Conservation (phyloP, 1,140 invertebrate genomes). For the Chelonus insularis region DNA sequence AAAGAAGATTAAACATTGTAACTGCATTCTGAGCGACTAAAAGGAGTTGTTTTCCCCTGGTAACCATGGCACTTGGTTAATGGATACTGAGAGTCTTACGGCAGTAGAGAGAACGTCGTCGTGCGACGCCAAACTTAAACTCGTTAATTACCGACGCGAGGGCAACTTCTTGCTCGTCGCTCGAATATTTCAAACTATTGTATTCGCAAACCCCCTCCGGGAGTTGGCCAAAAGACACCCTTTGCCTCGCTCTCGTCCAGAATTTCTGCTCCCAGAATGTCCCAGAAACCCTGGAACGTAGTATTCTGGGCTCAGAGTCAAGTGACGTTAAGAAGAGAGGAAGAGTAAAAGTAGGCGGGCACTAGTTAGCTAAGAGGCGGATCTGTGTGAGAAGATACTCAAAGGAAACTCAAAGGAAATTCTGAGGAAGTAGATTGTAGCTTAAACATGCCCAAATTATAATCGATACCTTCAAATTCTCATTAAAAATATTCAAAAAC, state of each 20-base stretch:
- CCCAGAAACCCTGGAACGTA: slow-evolving; percentile 17
- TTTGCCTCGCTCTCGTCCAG: neutral
- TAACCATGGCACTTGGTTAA: slow-evolving; percentile 58
- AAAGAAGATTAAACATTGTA: too few relatives aligned
- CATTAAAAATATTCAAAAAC: too few relatives aligned
- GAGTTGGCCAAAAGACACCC: slow-evolving; percentile 5
- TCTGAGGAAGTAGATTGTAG: too few relatives aligned
- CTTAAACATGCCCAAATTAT: too few relatives aligned
- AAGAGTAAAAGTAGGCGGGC: too few relatives aligned
- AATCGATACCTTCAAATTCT: too few relatives aligned
- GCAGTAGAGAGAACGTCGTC: slow-evolving; percentile 30
- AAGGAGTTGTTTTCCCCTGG: slow-evolving; percentile 53
- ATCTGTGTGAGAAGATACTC: too few relatives aligned
- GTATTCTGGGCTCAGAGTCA: neutral
- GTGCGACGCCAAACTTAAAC: slow-evolving; percentile 61
- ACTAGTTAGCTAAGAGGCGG: too few relatives aligned
- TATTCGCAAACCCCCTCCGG: slow-evolving; percentile 54
- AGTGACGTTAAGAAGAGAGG: slow-evolving; percentile 15
- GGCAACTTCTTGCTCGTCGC: slow-evolving; percentile 59
- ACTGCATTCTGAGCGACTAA: slow-evolving; percentile 53
- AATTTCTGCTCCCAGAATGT: slow-evolving; percentile 22
- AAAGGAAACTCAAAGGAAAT: too few relatives aligned
- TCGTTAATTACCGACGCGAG: slow-evolving; percentile 61
- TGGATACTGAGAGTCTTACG: slow-evolving; percentile 50
- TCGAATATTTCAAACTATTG: slow-evolving; percentile 63